These are phyloP conservation scores for Avahi laniger DNA, from an alignment of 2,797 vertebrate genomes.

Conservation along the genomic window DNA sequence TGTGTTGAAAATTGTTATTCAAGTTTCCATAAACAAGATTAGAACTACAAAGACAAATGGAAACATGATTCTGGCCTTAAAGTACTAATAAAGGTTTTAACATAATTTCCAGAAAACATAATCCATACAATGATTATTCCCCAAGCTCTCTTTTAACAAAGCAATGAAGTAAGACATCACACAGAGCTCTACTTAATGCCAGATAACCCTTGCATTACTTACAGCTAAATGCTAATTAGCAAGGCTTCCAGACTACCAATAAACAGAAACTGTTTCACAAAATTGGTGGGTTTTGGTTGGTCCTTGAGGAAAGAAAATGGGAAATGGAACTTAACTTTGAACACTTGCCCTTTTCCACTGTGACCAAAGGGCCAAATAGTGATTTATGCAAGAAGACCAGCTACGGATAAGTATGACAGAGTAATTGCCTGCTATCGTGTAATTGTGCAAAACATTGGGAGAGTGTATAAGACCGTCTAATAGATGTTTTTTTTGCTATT, in stretches of 20 bases:
- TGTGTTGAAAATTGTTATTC: constrained; percentile 31
- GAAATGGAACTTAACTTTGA: background rate
- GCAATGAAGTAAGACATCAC: background rate
- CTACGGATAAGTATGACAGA: background rate
- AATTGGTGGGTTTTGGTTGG: background rate
- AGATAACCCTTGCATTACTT: background rate
- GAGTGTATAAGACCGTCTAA: background rate
- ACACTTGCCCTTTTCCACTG: background rate
- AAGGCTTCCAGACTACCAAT: background rate
- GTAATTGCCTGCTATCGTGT: background rate
- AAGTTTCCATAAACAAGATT: constrained; percentile 24
- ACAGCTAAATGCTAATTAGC: constrained; percentile 25
- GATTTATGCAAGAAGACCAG: background rate
- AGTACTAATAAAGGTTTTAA: constrained; percentile 44
- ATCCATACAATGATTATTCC: background rate
- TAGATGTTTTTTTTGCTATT: background rate
- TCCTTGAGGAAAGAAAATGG: background rate
- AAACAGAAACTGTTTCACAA: background rate
- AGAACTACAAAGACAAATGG: constrained; percentile 42
- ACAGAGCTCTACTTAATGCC: background rate
- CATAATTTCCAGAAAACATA: constrained; percentile 40
- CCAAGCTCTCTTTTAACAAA: constrained; percentile 32
- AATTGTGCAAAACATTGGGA: background rate
- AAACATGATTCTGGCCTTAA: constrained; percentile 28
- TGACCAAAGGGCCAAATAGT: background rate